A percentile compares a stretch with the other conserved stretches of the same genome.
Evolutionary conservation across 2,797 vertebrate species (phyloP).

Genomic region (Lepilemur septentrionalis): DNA sequence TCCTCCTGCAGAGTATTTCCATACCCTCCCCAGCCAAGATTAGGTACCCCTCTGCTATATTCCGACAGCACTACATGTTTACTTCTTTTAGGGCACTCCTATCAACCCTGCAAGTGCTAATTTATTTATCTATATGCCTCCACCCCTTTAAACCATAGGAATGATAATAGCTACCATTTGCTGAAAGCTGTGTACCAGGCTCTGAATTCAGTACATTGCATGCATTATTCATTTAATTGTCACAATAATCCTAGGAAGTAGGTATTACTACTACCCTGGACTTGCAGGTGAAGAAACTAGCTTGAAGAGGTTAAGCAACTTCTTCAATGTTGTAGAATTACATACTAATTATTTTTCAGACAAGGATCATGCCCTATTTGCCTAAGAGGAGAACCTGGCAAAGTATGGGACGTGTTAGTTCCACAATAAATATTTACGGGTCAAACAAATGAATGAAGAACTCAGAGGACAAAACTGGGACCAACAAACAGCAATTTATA

Average conservation of each 20-base stretch:
- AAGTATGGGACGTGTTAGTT: not conserved
- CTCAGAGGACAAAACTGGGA: constrained; percentile 37
- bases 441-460: not conserved
- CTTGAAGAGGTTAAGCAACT: constrained; percentile 12
- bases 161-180: not conserved
- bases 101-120: not conserved
- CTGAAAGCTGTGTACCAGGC: not conserved
- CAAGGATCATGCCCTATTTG: not conserved
- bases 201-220: not conserved
- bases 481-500: not conserved
- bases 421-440: not conserved
- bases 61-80: not conserved
- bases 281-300: not conserved
- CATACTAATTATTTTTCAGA: not conserved
- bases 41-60: not conserved
- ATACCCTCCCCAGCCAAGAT: not conserved
- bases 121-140: not conserved
- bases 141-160: not conserved
- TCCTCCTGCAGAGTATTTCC: not conserved
- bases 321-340: not conserved
- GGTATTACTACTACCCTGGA: not conserved
- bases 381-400: constrained; percentile 4
- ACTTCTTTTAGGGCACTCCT: not conserved
- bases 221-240: constrained; percentile 21
- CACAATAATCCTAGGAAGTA: not conserved